Conservation (phyloP, 2,797 vertebrate species). For the Hemitrygon akajei region DNA sequence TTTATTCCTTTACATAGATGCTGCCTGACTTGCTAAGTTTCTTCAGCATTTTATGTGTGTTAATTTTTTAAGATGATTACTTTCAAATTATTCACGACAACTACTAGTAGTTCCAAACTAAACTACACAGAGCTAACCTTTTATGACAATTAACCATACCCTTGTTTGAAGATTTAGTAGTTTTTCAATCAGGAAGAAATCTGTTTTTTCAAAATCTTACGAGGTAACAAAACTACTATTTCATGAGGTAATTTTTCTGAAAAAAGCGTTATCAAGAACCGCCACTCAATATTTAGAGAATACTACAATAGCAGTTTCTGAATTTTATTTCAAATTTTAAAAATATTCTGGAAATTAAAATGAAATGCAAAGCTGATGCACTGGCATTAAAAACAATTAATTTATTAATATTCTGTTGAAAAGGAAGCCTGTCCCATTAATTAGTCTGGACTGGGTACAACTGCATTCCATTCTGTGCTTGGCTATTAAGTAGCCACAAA, state of each 20-base stretch:
- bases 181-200: slow-evolving; percentile 93
- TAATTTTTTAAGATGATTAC: neutral
- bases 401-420: neutral
- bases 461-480: neutral
- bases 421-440: neutral
- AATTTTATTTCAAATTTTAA: neutral
- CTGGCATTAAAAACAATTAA: neutral
- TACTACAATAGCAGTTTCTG: neutral
- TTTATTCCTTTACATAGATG: no score
- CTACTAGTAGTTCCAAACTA: no score
- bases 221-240: slow-evolving; percentile 59
- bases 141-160: neutral
- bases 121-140: neutral
- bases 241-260: neutral
- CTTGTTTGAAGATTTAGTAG: slow-evolving; percentile 64
- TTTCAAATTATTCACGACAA: neutral
- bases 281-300: neutral
- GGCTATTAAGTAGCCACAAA: neutral
- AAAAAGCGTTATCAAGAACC: neutral
- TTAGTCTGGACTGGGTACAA: neutral
- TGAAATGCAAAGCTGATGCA: neutral
- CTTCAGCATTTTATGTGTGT: no score
- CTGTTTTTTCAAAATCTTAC: slow-evolving; percentile 74
- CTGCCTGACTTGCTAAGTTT: no score
- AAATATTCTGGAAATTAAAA: neutral